Evolutionary conservation across 2,797 vertebrate genomes (phyloP).

Genomic region (Cheirogaleus major): DNA sequence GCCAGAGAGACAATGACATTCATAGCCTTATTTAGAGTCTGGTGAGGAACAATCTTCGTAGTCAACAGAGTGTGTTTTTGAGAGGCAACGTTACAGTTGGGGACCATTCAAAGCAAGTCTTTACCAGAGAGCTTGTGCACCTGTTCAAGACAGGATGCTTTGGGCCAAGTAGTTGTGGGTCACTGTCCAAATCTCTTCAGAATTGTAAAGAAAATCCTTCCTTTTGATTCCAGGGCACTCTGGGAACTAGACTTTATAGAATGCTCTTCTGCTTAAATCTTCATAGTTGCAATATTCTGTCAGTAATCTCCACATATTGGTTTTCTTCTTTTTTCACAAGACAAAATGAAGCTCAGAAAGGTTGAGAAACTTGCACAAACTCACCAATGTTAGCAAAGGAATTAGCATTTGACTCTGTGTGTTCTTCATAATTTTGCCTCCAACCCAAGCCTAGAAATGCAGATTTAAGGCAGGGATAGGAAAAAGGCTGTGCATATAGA

Average conservation of each 20-base stretch:
- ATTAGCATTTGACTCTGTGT: no score
- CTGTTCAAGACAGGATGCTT: neutral
- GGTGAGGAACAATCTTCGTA: neutral
- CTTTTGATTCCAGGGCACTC: neutral
- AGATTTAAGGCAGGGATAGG: neutral
- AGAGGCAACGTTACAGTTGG: neutral
- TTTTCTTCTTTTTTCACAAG: neutral
- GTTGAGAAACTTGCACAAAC: neutral
- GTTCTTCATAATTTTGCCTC: neutral
- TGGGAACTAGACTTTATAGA: neutral
- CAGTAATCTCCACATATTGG: neutral
- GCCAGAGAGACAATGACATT: conserved; percentile 71
- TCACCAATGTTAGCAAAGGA: neutral
- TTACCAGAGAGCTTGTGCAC: neutral
- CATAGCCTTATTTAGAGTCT: conserved; percentile 45
- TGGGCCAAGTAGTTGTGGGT: neutral
- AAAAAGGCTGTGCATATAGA: neutral
- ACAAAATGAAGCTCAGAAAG: neutral
- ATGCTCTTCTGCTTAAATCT: neutral
- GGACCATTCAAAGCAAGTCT: neutral
- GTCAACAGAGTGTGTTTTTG: neutral
- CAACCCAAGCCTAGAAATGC: neutral
- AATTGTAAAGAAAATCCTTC: neutral
- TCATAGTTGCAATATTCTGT: neutral
- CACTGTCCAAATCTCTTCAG: neutral